These are phyloP conservation scores for Amitus sp. DNA, from an alignment of 2,888 invertebrate species.

Conservation along the genomic window DNA sequence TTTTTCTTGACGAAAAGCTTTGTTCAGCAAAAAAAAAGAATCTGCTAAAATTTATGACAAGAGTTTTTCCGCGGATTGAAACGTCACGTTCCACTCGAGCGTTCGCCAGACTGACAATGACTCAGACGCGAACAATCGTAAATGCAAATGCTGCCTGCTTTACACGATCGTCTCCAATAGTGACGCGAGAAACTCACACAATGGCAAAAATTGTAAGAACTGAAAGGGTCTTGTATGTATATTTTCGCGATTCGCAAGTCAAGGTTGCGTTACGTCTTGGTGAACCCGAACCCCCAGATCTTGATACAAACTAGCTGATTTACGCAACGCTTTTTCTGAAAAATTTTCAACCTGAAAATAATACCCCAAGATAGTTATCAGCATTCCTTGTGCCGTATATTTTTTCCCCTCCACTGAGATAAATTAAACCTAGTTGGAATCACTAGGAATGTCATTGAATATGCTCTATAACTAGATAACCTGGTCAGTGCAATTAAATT, in stretches of 20 bases:
- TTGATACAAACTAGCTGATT: conserved; percentile 35
- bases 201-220: conserved; percentile 21
- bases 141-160: conserved; percentile 30
- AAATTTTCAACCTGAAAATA: conserved; percentile 38
- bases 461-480: too few species aligned
- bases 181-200: conserved; percentile 31
- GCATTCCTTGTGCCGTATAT: conserved; percentile 28
- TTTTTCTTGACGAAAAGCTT: too few species aligned
- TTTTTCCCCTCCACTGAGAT: too few species aligned
- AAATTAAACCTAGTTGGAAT: too few species aligned
- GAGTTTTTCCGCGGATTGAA: neutral
- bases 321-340: conserved; percentile 31
- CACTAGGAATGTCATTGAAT: too few species aligned
- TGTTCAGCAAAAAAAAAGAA: too few species aligned
- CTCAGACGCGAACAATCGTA: conserved; percentile 8
- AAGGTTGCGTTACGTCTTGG: conserved; percentile 32
- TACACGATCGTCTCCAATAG: conserved; percentile 29
- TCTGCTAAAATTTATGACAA: too few species aligned
- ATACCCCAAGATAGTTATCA: conserved; percentile 35
- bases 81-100: conserved; percentile 8
- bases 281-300: conserved; percentile 35
- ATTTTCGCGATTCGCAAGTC: conserved; percentile 21
- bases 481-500: too few species aligned
- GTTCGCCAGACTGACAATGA: conserved; percentile 1
- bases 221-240: conserved; percentile 24